Conservation (phyloP, 2,888 invertebrate species). For the Hyposoter didymator region DNA sequence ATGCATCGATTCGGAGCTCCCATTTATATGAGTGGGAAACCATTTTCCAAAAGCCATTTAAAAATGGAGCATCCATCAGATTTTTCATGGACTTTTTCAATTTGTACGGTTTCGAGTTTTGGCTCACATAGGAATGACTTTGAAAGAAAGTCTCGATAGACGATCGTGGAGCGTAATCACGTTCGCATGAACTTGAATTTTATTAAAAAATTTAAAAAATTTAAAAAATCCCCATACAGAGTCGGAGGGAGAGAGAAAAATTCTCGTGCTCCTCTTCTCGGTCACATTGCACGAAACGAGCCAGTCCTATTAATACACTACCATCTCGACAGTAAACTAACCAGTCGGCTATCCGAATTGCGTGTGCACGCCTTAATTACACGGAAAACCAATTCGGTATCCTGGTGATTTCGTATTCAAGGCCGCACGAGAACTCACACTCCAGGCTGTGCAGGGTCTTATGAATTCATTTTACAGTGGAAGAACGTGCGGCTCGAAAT, state of each 20-base stretch:
- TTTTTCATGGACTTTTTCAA: background rate
- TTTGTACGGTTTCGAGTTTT: background rate
- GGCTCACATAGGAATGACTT: background rate
- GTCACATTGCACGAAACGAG: constrained; percentile 54
- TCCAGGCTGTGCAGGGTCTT: constrained; percentile 42
- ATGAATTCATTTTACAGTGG: constrained; percentile 66
- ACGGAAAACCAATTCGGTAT: constrained; percentile 68
- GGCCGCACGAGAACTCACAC: constrained; percentile 56
- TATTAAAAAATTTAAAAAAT: too few relatives aligned
- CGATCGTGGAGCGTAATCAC: background rate
- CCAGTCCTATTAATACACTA: constrained; percentile 66
- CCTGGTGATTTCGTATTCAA: constrained; percentile 67
- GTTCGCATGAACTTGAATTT: background rate
- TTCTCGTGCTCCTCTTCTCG: constrained; percentile 35
- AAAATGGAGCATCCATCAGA: background rate
- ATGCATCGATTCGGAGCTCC: background rate
- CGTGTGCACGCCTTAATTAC: constrained; percentile 68
- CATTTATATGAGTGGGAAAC: background rate
- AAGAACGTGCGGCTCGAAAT: constrained; percentile 30
- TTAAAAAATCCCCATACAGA: constrained; percentile 10
- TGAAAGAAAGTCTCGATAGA: background rate
- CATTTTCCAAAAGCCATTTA: background rate
- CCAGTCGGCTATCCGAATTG: constrained; percentile 52
- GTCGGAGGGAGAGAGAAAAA: background rate
- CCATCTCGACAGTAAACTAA: constrained; percentile 45